These are phyloP conservation scores for Trichoplusia ni DNA, from an alignment of 1,140 invertebrate genomes.

Conservation along the genomic window DNA sequence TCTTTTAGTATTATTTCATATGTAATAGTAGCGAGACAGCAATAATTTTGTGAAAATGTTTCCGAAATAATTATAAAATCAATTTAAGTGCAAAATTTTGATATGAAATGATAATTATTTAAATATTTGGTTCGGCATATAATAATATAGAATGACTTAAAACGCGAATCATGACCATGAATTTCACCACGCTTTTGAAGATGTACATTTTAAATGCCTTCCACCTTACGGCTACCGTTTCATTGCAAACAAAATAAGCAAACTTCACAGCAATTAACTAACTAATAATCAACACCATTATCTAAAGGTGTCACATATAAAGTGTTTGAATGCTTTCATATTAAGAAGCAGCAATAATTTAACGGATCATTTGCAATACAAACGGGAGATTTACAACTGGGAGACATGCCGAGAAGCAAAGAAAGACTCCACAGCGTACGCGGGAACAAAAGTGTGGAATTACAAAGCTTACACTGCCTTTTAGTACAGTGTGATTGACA, in stretches of 20 bases:
- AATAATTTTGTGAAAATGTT: no score
- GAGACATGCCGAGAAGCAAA: slow-evolving; percentile 28
- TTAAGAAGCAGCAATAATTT: slow-evolving; percentile 64
- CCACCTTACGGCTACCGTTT: neutral
- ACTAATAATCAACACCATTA: slow-evolving; percentile 1
- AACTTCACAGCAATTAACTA: neutral
- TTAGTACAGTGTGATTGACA: slow-evolving; percentile 63
- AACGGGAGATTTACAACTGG: slow-evolving; percentile 39
- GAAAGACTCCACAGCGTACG: slow-evolving; percentile 47
- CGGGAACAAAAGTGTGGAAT: slow-evolving; percentile 54
- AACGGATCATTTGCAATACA: slow-evolving; percentile 65
- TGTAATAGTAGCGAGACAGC: no score
- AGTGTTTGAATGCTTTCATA: slow-evolving; percentile 20
- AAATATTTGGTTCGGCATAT: no score
- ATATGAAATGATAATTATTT: no score
- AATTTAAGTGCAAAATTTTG: no score
- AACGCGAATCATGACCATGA: no score
- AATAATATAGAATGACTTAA: no score
- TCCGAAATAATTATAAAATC: no score
- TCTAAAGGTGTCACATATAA: neutral
- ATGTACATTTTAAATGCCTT: no score
- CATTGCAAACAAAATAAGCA: neutral
- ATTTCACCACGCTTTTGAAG: no score
- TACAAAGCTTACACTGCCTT: slow-evolving; percentile 44
- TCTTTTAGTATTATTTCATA: no score